Evolutionary conservation across 2,797 vertebrate genomes (phyloP).

Genomic region (Coreius guichenoti): DNA sequence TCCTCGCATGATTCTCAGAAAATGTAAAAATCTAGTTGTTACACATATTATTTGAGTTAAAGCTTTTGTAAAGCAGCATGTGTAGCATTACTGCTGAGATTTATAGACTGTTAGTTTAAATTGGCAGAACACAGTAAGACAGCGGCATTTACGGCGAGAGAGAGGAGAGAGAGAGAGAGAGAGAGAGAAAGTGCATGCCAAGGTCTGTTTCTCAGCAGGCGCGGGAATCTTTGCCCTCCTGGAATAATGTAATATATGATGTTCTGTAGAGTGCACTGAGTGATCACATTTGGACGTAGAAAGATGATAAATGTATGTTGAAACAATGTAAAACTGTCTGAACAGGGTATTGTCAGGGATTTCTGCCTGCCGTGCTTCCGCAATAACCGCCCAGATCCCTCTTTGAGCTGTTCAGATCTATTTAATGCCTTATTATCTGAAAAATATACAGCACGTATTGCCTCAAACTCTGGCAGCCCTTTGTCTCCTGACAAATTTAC

Average conservation of each 20-base stretch:
- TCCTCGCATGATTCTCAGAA: neutral
- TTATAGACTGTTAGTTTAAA: constrained; percentile 45
- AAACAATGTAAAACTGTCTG: constrained; percentile 67
- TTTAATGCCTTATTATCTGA: constrained; percentile 71
- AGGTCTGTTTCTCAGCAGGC: constrained; percentile 18
- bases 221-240: constrained; percentile 19
- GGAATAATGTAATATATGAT: constrained; percentile 54
- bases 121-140: constrained; percentile 24
- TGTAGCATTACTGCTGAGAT: constrained; percentile 11
- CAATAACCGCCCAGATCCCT: constrained; percentile 64
- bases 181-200: neutral
- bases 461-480: constrained; percentile 62
- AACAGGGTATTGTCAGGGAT: constrained; percentile 64
- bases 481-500: constrained; percentile 71
- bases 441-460: constrained; percentile 65
- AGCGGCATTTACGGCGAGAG: neutral
- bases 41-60: neutral
- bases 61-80: neutral
- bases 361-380: constrained; percentile 57
- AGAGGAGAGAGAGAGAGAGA: neutral
- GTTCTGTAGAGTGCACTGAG: constrained; percentile 43
- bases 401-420: constrained; percentile 67
- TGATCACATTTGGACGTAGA: constrained; percentile 49
- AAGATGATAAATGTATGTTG: constrained; percentile 63
- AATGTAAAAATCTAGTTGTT: neutral